Evolutionary conservation across 2,888 invertebrate species (phyloP), one percentile per base, ranked within the genome.

Genomic region (Drosophila austrosaltans): DNA sequence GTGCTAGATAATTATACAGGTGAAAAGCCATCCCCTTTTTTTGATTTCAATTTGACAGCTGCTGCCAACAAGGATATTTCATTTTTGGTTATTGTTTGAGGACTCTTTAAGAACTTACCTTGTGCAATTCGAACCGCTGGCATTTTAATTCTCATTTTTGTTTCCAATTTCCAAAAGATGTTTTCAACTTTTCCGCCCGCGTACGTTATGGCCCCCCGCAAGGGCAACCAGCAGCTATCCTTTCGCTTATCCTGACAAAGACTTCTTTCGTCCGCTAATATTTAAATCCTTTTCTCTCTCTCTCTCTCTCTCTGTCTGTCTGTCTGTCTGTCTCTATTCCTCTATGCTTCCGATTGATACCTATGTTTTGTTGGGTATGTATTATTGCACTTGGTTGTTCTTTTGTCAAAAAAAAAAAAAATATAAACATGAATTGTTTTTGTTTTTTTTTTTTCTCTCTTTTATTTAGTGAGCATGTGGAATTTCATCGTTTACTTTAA

Each of bases 71-170:
- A 54, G 22, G 25, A 54, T 40, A 30, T 40, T 40, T 40, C n/a
- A n/a, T n/a, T 40, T 40, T 36, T 36, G 10, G 10, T 36, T 36
- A 36, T 36, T 36, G 36, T 40, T 40, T n/a, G n/a, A 40, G 40
- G 20, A 48, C 10, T 48, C 36, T 30, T 30, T 30, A 54, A 42
- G 16, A 32, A 93, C 95, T 95, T 94, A 97, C 97, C 97, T 97
- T 97, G 97, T 94, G 97, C 97, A 95, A 97, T 97, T 94, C 97
- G 96, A 94, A 97, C 97, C 93, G 97, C 97, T 94, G 97, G 97
- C 97, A 97, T 97, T 95, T 97, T 97, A 95, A 97, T 97, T 97
- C 97, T 96, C 97, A 97, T 97, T 95, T 96, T 97, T 90, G 75
- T 89, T 87, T 72, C 71, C 85, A 90, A 79, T 81, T 84, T 86